Evolutionary conservation across 1,140 invertebrate genomes (phyloP).

Genomic region (Chionoecetes opilio): DNA sequence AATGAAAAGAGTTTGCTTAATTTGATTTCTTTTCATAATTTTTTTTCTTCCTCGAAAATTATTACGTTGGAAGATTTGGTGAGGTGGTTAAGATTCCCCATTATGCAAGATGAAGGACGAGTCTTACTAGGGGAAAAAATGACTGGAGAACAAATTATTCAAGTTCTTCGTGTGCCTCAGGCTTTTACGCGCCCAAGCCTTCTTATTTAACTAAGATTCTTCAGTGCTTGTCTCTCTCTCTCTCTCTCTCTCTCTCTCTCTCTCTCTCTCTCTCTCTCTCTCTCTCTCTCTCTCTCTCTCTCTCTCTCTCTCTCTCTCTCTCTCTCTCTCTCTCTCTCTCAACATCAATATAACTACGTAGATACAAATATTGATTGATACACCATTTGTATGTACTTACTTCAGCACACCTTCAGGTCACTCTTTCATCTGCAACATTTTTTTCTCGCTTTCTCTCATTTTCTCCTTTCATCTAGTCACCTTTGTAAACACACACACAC

Average conservation of each 20-base stretch:
- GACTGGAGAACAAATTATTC: neutral
- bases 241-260: neutral
- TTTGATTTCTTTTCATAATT: neutral
- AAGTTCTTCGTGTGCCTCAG: neutral
- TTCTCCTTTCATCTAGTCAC: neutral
- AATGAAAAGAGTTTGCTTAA: neutral
- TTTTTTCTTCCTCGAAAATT: neutral
- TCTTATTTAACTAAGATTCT: neutral
- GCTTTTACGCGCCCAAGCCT: neutral
- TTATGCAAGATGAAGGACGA: neutral
- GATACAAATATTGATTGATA: too few species aligned
- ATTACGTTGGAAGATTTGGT: constrained; percentile 20
- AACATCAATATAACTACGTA: too few species aligned
- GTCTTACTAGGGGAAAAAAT: neutral
- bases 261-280: neutral
- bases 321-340: neutral
- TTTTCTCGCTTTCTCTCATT: neutral
- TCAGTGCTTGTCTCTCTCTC: neutral
- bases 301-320: neutral
- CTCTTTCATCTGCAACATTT: neutral
- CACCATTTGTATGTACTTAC: too few species aligned
- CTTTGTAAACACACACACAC: neutral
- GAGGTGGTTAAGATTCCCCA: constrained; percentile 18
- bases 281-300: neutral
- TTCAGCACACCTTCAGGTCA: neutral